phyloP scores from a whole-genome alignment of 2,797 vertebrate species.

The Spondyliosoma cantharus region DNA sequence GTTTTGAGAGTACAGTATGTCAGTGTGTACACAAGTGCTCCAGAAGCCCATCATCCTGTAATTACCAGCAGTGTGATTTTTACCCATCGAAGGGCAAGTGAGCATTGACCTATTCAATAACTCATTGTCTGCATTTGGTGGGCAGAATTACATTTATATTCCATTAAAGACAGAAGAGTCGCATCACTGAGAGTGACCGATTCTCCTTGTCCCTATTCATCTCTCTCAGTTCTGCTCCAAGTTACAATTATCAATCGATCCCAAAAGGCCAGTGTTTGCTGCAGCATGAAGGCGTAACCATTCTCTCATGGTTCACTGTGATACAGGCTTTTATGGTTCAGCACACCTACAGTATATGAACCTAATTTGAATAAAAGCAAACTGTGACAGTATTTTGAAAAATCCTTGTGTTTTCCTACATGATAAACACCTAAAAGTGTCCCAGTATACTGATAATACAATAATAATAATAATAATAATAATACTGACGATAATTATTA shows the following conservation, averaged over 20 bases:
- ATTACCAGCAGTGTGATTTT: conserved; percentile 53
- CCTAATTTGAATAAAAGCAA: neutral
- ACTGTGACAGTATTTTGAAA: neutral
- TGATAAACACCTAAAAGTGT: neutral
- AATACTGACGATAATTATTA: no score
- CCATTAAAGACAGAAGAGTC: conserved; percentile 33
- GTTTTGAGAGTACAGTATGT: conserved; percentile 31
- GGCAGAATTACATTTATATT: conserved; percentile 55
- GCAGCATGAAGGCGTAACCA: neutral
- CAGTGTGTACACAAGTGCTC: neutral
- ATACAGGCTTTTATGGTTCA: neutral
- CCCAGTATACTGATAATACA: no score
- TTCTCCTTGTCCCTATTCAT: conserved; percentile 27
- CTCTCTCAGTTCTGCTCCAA: conserved; percentile 18
- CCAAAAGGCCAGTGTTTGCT: neutral
- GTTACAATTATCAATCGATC: conserved; percentile 41
- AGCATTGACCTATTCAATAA: conserved; percentile 55
- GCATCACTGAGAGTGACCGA: conserved; percentile 34
- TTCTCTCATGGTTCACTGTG: neutral
- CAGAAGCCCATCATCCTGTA: conserved; percentile 38
- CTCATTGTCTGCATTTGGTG: conserved; percentile 41
- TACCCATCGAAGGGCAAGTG: conserved; percentile 38
- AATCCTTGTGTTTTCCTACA: neutral
- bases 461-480: no score
- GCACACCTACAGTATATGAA: neutral